Percentiles rank a stretch among this genome's conserved stretches.
Conservation (phyloP, 2,797 vertebrate genomes). For the Microhierax caerulescens region DNA sequence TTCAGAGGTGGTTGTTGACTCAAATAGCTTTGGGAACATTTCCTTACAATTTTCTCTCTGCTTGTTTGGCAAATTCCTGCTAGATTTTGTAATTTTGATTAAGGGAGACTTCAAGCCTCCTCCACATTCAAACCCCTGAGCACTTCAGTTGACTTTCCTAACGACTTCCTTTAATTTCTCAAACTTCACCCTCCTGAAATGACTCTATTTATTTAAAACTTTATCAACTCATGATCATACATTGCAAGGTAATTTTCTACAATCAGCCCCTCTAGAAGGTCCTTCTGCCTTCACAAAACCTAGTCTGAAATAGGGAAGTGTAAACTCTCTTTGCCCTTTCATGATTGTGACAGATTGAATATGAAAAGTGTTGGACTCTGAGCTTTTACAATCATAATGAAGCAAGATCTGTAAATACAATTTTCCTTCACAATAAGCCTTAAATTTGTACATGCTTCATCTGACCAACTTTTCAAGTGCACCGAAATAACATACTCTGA, state of each 20-base stretch:
- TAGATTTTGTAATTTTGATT: constrained; percentile 18
- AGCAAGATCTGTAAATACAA: background rate
- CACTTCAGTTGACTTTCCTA: constrained; percentile 2
- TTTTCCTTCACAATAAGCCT: background rate
- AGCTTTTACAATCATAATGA: background rate
- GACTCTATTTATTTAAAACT: constrained; percentile 9
- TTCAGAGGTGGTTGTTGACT: background rate
- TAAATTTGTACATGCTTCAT: background rate
- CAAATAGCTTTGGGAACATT: background rate
- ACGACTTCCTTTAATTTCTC: background rate
- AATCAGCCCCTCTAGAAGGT: background rate
- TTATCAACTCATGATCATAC: background rate
- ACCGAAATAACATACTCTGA: background rate
- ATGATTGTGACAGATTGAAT: background rate
- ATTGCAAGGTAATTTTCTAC: constrained; percentile 24
- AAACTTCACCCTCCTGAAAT: background rate
- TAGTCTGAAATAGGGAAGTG: background rate
- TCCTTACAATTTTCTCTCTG: background rate
- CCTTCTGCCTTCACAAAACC: background rate
- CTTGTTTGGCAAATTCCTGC: constrained; percentile 31
- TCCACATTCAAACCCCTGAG: background rate
- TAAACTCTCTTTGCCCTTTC: background rate
- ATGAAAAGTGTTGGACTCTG: background rate
- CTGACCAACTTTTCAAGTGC: background rate
- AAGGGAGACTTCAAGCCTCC: constrained; percentile 16